phyloP scores from a whole-genome alignment of 2,113 vertebrate species.

The Dasypus novemcinctus region DNA sequence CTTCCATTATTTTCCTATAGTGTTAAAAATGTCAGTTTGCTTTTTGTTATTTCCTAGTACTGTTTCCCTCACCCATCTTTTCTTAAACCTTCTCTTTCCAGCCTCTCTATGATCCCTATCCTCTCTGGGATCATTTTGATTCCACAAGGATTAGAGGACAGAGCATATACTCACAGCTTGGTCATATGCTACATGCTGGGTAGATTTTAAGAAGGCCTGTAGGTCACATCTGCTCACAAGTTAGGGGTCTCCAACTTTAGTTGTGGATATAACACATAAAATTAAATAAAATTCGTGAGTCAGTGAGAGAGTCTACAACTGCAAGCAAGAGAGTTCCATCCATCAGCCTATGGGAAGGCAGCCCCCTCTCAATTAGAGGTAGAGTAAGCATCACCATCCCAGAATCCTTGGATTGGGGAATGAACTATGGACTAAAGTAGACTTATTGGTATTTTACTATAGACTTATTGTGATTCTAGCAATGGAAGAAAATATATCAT shows the following conservation, averaged over 20 bases:
- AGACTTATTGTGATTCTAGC: no score
- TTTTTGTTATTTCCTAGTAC: background rate
- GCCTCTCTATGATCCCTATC: background rate
- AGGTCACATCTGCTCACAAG: background rate
- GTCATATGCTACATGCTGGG: background rate
- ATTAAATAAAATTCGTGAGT: background rate
- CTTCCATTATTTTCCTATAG: background rate
- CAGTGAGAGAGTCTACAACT: no score
- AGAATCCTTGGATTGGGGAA: no score
- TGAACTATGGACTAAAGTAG: no score
- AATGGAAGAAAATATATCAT: no score
- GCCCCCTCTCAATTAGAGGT: no score
- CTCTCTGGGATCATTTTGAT: background rate
- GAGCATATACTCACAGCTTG: background rate
- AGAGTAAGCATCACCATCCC: no score
- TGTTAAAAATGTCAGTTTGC: background rate
- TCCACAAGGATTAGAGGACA: background rate
- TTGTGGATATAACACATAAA: background rate
- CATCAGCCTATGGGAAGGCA: no score
- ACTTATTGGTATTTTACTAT: no score
- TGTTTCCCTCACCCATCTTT: background rate
- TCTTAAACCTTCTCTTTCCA: background rate
- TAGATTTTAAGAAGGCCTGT: background rate
- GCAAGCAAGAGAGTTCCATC: no score
- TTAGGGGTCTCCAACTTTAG: background rate